A percentile compares a stretch with the other conserved stretches of the same genome.
Conservation (phyloP, 2,888 invertebrate genomes). For the Rhingia rostrata region DNA sequence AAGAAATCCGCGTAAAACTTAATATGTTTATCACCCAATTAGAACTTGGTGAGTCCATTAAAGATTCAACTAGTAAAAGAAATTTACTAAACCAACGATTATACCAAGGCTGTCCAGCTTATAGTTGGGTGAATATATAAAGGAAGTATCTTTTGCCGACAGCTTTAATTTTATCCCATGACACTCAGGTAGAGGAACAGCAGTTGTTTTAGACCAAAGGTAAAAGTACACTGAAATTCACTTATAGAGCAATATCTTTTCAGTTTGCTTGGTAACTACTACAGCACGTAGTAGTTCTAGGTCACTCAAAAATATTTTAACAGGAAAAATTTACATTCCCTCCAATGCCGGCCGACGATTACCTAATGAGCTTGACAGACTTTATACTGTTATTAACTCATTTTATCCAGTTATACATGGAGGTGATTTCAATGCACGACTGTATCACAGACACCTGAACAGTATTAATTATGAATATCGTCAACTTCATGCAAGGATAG, state of each 20-base stretch:
- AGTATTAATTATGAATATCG: not conserved
- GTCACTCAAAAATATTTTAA: too few species aligned
- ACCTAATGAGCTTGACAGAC: not conserved
- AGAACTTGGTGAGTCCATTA: too few species aligned
- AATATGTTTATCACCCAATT: not conserved
- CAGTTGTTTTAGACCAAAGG: too few species aligned
- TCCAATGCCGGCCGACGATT: not conserved
- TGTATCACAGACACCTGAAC: not conserved
- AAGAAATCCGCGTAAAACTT: conserved; percentile 1
- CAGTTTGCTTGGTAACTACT: too few species aligned
- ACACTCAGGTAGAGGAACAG: not conserved
- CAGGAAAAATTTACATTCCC: too few species aligned
- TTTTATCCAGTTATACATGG: conserved; percentile 1
- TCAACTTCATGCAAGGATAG: not conserved
- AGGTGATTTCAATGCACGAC: not conserved
- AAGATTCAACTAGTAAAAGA: not conserved
- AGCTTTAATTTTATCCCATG: not conserved
- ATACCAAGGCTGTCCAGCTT: not conserved
- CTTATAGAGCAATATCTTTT: too few species aligned
- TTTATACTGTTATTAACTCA: not conserved
- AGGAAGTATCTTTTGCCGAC: not conserved
- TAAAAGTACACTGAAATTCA: too few species aligned
- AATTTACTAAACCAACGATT: not conserved
- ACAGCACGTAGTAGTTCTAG: too few species aligned
- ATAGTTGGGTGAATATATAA: not conserved